A percentile compares a stretch with the other conserved stretches of the same genome.
Conservation (phyloP, 2,797 vertebrate genomes). For the Darevskia mixta region DNA sequence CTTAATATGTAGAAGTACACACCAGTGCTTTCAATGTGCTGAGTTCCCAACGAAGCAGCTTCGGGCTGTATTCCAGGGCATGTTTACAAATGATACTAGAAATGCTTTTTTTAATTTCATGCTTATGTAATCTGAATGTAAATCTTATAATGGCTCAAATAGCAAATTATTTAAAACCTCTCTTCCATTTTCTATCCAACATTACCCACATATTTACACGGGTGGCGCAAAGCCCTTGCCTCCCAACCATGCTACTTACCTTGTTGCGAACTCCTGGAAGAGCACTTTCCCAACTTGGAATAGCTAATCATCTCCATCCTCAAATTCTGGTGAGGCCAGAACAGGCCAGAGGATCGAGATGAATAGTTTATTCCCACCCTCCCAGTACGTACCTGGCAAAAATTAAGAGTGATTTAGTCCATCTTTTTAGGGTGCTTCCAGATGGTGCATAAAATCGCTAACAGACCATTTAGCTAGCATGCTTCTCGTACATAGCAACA, state of each 20-base stretch:
- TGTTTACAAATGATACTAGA: background rate
- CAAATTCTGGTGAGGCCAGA: background rate
- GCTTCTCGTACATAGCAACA: no score
- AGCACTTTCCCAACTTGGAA: no score
- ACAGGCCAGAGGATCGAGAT: no score
- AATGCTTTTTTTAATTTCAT: background rate
- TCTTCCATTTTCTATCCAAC: background rate
- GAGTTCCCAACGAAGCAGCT: background rate
- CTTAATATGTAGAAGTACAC: background rate
- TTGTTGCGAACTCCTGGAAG: no score
- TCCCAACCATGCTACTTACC: background rate
- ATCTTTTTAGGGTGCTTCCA: background rate
- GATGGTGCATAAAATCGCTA: no score
- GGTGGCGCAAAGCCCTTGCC: background rate
- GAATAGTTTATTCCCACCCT: background rate
- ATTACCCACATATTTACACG: background rate
- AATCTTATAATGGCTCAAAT: background rate
- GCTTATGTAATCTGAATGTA: background rate
- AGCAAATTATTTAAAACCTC: background rate
- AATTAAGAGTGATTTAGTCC: conserved; percentile 40
- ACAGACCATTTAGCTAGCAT: no score
- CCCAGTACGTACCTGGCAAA: background rate
- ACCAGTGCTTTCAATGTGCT: background rate
- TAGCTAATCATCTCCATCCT: background rate
- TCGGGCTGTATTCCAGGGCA: background rate